Base-by-base conservation (phyloP, 2,888 invertebrate genomes). In the Microplitis manilae region DNA sequence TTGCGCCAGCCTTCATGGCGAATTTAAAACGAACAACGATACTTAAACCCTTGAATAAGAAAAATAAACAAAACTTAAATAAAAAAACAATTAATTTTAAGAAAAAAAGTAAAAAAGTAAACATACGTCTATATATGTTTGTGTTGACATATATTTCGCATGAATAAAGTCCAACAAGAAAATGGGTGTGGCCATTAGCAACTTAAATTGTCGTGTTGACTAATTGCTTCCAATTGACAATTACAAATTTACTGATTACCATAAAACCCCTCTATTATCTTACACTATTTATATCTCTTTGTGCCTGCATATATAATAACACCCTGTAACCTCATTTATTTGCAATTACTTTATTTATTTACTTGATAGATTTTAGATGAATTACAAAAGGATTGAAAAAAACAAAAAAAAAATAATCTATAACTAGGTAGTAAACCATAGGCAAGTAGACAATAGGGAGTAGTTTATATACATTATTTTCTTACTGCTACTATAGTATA, bases 361-460 rank as follows among this genome's bases (percentile, higher is more conserved):
- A 39, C 40, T 15, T n/a, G 0, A 15, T 15, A 39, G 59, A 60
- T 75, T 40, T 77, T 77, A 81, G 82, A 80, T 73, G 68, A 71
- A 74, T 75, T 41, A 20, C 71, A 76, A 68, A 41, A 39, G 75
- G 62, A 68, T 20, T 2, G 20, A 65, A 17, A 65, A 65, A 69
- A 73, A 77, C 1, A 50, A 69, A 59, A 20, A 39, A 72, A 78
- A 64, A 40, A 65, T 61, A 50, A 65, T 61, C 17, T 64, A 15
- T 50, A 61, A 30, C 72, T 68, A 76, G 79, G 81, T 77, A 77
- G 41, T 80, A 79, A 78, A 77, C 80, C 78, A 72, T 78, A 80
- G 82, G 83, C 83, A 82, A 83, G 70, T 77, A 80, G 82, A 83
- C 83, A 83, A 83, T 83, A 82, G 83, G 68, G 68, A 64, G 70